A percentile compares a stretch with the other conserved stretches of the same genome.
Conservation (phyloP, 2,888 invertebrate genomes). For the Hylaea fasciaria region DNA sequence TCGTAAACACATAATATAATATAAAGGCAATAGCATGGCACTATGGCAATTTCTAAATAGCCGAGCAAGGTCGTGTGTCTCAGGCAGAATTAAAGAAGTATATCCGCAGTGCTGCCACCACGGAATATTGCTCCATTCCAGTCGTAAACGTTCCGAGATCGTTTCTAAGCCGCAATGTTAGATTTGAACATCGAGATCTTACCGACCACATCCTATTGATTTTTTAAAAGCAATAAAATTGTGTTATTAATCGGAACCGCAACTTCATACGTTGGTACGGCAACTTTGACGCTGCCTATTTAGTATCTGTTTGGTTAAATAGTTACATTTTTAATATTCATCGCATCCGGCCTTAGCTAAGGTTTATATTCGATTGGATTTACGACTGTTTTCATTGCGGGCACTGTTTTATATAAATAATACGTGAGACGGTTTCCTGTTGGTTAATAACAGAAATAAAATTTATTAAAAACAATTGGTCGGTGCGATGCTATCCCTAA, state of each 20-base stretch:
- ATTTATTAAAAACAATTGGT: conserved; percentile 78
- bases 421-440: conserved; percentile 78
- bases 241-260: conserved; percentile 70
- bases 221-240: conserved; percentile 68
- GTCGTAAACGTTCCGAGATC: conserved; percentile 54
- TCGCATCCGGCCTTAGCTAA: conserved; percentile 71
- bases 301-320: conserved; percentile 68
- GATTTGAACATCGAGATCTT: conserved; percentile 56
- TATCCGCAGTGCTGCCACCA: conserved; percentile 16
- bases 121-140: conserved; percentile 48
- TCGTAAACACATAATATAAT: conserved; percentile 57
- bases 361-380: conserved; percentile 81
- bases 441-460: conserved; percentile 75
- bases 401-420: conserved; percentile 82
- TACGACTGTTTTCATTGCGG: conserved; percentile 83
- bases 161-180: conserved; percentile 62
- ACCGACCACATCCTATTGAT: conserved; percentile 76
- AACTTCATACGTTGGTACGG: conserved; percentile 54
- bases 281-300: conserved; percentile 65
- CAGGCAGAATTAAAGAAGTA: conserved; percentile 28
- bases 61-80: conserved; percentile 35
- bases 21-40: conserved; percentile 31
- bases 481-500: conserved; percentile 10
- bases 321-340: conserved; percentile 76
- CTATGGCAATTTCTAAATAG: conserved; percentile 36